Base-by-base conservation (phyloP, 1,140 invertebrate genomes). In the Papilio glaucus region DNA sequence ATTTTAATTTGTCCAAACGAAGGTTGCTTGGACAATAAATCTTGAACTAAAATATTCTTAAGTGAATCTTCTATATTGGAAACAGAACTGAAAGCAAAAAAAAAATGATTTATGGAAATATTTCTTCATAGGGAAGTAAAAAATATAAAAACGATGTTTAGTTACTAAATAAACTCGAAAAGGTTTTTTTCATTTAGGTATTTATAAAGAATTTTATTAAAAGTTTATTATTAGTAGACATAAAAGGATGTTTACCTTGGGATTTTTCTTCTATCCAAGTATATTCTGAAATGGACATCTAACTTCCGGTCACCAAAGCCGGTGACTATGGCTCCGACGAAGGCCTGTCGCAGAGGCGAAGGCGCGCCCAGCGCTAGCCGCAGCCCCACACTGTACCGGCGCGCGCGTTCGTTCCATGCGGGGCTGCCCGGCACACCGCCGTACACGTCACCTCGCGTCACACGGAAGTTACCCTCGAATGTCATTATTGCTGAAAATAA, bases 191-290 rank as follows among this genome's bases (percentile, higher is more conserved):
- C 1, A n/a, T n/a, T n/a, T n/a, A n/a, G n/a, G n/a, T n/a, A n/a
- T n/a, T n/a, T n/a, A n/a, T n/a, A n/a, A n/a, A n/a, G n/a, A n/a
- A n/a, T n/a, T n/a, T n/a, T n/a, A n/a, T n/a, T n/a, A n/a, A n/a
- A n/a, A n/a, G n/a, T n/a, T n/a, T n/a, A n/a, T n/a, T n/a, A n/a
- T n/a, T n/a, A n/a, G n/a, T n/a, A n/a, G n/a, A n/a, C n/a, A n/a
- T n/a, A n/a, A n/a, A n/a, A n/a, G n/a, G n/a, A n/a, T n/a, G n/a
- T 13, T 53, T 90, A 95, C 94, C 94, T 95, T 4, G 95, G 95
- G 79, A 96, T 94, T 95, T 96, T 96, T 94, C 95, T 95, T 80
- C 95, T 94, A 85, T 97, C 96, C 18, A 97, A 91, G 75, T 96
- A 95, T 9, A 97, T 80, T 89, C 94, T 95, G 89, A 96, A 97